Conservation (phyloP, 2,797 vertebrate species). For the Oreochromis grahami region DNA sequence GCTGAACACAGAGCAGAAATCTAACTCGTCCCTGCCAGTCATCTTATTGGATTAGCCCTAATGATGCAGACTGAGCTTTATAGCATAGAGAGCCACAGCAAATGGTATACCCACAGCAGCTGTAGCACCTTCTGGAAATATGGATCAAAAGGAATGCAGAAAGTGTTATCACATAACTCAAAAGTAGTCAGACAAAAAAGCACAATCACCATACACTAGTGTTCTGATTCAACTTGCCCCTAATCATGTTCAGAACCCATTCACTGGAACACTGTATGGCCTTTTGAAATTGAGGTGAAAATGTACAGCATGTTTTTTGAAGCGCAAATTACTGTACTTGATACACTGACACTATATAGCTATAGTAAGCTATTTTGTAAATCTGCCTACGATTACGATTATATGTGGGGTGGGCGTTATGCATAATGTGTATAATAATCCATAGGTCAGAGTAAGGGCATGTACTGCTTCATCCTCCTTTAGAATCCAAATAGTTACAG, state of each 20-base stretch:
- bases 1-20: background rate
- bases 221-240: background rate
- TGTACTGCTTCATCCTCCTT: background rate
- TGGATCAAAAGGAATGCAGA: background rate
- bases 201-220: background rate
- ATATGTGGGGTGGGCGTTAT: background rate
- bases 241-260: background rate
- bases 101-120: background rate
- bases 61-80: background rate
- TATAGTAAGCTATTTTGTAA: background rate
- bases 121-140: background rate
- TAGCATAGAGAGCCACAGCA: background rate
- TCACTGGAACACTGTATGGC: background rate
- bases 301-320: background rate
- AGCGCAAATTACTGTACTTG: background rate
- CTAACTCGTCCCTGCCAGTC: background rate
- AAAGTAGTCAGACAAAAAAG: background rate
- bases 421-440: slow-evolving; percentile 18
- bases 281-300: background rate
- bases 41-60: background rate
- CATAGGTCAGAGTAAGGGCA: slow-evolving; percentile 27
- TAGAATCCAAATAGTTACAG: background rate
- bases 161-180: background rate
- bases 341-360: background rate
- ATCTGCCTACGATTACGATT: background rate